phyloP scores from a whole-genome alignment of 2,888 invertebrate genomes.

The Pyrrhia umbra region DNA sequence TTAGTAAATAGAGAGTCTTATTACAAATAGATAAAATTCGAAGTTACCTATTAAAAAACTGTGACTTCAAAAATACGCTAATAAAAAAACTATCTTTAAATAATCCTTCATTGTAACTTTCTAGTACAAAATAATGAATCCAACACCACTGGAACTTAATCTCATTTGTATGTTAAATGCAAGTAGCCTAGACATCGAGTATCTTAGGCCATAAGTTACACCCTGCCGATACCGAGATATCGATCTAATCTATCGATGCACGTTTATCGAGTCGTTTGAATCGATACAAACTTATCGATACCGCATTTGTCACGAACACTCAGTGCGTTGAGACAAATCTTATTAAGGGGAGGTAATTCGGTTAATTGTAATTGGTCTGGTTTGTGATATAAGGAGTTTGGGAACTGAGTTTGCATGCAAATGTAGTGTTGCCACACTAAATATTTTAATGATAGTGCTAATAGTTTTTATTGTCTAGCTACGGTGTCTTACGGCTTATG shows the following conservation, averaged over 20 bases:
- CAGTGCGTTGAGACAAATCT: constrained; percentile 60
- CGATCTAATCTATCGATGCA: constrained; percentile 86
- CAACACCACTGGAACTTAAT: constrained; percentile 43
- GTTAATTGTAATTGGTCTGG: constrained; percentile 42
- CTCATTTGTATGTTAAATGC: constrained; percentile 66
- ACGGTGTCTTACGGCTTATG: not conserved
- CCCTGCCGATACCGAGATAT: constrained; percentile 74
- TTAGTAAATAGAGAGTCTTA: too few relatives aligned
- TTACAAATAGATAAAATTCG: too few relatives aligned
- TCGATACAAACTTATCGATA: constrained; percentile 81
- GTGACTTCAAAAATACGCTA: too few relatives aligned
- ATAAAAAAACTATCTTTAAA: too few relatives aligned
- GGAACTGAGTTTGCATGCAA: constrained; percentile 1
- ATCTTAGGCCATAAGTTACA: constrained; percentile 78
- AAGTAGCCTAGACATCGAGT: constrained; percentile 58
- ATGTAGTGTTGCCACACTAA: not conserved
- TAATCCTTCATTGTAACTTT: not conserved
- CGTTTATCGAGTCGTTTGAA: constrained; percentile 83
- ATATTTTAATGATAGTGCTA: not conserved
- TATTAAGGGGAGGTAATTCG: constrained; percentile 58
- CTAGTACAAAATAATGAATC: constrained; percentile 8
- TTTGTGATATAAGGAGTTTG: constrained; percentile 5
- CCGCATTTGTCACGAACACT: constrained; percentile 86
- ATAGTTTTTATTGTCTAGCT: not conserved
- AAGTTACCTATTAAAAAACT: too few relatives aligned